Conservation (phyloP, 1,140 invertebrate genomes). For the Drusus annulatus region DNA sequence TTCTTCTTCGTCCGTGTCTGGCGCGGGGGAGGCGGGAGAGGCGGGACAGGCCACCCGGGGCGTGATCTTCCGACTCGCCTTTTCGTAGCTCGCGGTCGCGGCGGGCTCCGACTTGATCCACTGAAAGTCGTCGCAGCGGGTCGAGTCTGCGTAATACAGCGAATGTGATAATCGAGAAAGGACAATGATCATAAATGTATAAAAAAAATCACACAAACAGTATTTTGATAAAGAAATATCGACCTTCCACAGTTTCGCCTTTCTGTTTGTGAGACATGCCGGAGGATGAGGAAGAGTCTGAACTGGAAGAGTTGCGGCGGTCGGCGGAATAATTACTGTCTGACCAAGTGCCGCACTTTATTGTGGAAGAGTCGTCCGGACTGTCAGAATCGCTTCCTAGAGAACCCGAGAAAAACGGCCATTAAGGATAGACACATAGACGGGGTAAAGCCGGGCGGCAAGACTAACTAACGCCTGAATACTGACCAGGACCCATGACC, state of each 20-base stretch:
- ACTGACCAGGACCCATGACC: slow-evolving; percentile 70
- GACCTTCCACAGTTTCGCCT: slow-evolving; percentile 58
- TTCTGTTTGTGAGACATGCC: slow-evolving; percentile 65
- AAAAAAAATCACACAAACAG: slow-evolving; percentile 36
- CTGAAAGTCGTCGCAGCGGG: slow-evolving; percentile 74
- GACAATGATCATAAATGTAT: background rate
- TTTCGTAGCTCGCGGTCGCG: slow-evolving; percentile 31
- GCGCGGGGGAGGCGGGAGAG: slow-evolving; percentile 28
- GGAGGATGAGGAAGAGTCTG: slow-evolving; percentile 64
- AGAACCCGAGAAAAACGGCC: slow-evolving; percentile 44
- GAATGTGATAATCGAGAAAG: slow-evolving; percentile 41
- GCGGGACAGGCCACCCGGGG: no score
- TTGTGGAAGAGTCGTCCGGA: slow-evolving; percentile 64
- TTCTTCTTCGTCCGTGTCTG: slow-evolving; percentile 45
- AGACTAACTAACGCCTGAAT: slow-evolving; percentile 57
- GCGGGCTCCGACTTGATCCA: slow-evolving; percentile 67
- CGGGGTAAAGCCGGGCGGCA: slow-evolving; percentile 53
- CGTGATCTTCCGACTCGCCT: background rate
- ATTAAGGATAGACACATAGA: slow-evolving; percentile 56
- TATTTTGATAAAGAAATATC: slow-evolving; percentile 39
- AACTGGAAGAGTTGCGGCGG: slow-evolving; percentile 57
- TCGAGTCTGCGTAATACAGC: slow-evolving; percentile 62
- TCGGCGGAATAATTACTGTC: slow-evolving; percentile 61
- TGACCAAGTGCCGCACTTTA: slow-evolving; percentile 67
- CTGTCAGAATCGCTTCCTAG: slow-evolving; percentile 70